phyloP scores from a whole-genome alignment of 2,888 invertebrate genomes.

The Dasysyrphus albostriatus region DNA sequence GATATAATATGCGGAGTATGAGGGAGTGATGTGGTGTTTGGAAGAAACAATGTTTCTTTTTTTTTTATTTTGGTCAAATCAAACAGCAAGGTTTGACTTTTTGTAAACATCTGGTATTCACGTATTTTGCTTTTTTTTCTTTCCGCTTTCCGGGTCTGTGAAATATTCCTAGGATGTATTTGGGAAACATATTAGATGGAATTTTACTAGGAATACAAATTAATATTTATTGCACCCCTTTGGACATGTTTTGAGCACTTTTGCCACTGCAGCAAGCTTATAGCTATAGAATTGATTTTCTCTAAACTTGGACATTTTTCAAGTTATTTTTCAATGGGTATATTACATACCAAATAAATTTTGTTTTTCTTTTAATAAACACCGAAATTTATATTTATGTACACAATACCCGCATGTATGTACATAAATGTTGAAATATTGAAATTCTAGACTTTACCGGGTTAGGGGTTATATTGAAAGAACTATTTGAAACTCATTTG shows the following conservation, averaged over 20 bases:
- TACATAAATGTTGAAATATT: too few species aligned
- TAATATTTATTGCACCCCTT: constrained; percentile 43
- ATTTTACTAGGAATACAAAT: constrained; percentile 38
- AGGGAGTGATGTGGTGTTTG: constrained; percentile 37
- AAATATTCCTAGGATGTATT: neutral
- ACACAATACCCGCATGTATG: too few species aligned
- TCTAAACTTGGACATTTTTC: too few species aligned
- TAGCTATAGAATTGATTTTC: neutral
- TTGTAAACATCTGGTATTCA: constrained; percentile 37
- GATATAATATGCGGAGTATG: constrained; percentile 20
- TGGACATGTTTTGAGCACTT: neutral
- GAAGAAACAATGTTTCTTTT: constrained; percentile 13
- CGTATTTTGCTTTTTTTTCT: constrained; percentile 53
- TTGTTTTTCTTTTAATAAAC: too few species aligned
- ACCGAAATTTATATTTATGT: too few species aligned
- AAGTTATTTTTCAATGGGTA: too few species aligned
- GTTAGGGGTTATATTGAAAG: too few species aligned
- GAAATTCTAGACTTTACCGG: too few species aligned
- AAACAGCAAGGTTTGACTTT: constrained; percentile 13
- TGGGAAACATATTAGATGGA: constrained; percentile 36
- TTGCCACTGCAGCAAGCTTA: neutral
- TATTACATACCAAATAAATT: too few species aligned
- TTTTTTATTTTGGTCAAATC: constrained; percentile 8
- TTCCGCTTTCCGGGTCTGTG: constrained; percentile 28
- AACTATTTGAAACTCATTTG: too few species aligned